Conservation (phyloP, 2,113 vertebrate species). For the Prochilodus magdalenae region DNA sequence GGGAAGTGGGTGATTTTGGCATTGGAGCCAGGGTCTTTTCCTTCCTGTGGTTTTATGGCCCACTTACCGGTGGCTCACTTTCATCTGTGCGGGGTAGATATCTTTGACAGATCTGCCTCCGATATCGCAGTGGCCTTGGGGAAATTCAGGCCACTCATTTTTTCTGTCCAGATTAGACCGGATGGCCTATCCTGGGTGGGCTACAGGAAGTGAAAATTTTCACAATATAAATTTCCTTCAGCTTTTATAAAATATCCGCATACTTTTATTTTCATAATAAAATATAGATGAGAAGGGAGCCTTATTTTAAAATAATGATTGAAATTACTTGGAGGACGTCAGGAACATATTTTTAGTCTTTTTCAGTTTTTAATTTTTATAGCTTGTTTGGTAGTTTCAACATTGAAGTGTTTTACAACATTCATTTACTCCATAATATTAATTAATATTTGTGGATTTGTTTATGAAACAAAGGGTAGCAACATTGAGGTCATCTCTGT, state of each 20-base stretch:
- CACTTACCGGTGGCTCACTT: constrained; percentile 69
- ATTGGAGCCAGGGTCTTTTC: constrained; percentile 53
- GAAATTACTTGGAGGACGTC: too few relatives aligned
- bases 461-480: too few relatives aligned
- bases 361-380: too few relatives aligned
- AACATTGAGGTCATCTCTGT: too few relatives aligned
- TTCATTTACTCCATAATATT: too few relatives aligned
- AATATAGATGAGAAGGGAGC: not conserved
- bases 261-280: too few relatives aligned
- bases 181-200: not conserved
- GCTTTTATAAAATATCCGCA: not conserved
- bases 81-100: constrained; percentile 57
- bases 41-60: constrained; percentile 75
- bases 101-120: constrained; percentile 62
- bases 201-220: not conserved
- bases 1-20: constrained; percentile 59
- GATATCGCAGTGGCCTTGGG: constrained; percentile 52
- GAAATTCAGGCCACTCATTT: constrained; percentile 21
- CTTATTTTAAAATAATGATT: not conserved
- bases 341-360: too few relatives aligned
- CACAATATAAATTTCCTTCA: not conserved
- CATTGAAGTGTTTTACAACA: too few relatives aligned
- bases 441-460: too few relatives aligned
- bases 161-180: not conserved
- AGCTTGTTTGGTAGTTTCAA: too few relatives aligned